These are phyloP conservation scores for Geopemphigus sp. DNA, from an alignment of 1,140 invertebrate genomes.

Conservation along the genomic window DNA sequence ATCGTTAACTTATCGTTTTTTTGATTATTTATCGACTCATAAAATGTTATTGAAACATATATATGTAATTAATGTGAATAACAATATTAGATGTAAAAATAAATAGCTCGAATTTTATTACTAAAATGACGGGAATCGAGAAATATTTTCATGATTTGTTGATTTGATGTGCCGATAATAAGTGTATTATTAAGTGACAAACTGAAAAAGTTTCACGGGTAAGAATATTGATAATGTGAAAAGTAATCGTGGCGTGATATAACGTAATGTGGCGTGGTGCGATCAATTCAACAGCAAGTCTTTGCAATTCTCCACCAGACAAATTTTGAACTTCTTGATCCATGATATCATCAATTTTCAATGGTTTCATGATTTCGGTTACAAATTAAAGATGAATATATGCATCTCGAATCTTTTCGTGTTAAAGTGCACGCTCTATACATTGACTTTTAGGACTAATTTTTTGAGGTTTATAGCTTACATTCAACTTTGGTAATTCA, in stretches of 20 bases:
- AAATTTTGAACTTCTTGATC: constrained; percentile 99
- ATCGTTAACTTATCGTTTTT: too few relatives aligned
- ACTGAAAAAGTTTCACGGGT: too few relatives aligned
- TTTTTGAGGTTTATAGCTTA: constrained; percentile 99
- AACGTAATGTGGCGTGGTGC: not conserved
- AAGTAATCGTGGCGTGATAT: not conserved
- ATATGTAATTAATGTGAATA: too few relatives aligned
- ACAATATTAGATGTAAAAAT: too few relatives aligned
- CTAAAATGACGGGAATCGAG: too few relatives aligned
- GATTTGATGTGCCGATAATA: too few relatives aligned
- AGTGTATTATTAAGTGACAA: too few relatives aligned
- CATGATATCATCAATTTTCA: constrained; percentile 96
- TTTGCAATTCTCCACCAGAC: constrained; percentile 98
- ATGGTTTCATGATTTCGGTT: constrained; percentile 98
- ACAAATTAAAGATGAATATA: constrained; percentile 97
- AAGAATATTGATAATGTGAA: not conserved
- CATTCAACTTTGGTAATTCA: constrained; percentile 87
- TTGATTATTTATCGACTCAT: too few relatives aligned
- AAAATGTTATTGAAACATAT: too few relatives aligned
- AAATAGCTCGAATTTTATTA: too few relatives aligned
- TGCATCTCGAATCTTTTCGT: constrained; percentile 95
- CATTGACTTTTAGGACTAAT: constrained; percentile 96
- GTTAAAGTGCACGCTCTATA: constrained; percentile 84
- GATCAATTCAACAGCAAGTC: constrained; percentile 85
- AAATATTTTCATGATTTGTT: too few relatives aligned